Evolutionary conservation across 1,140 invertebrate genomes (phyloP).

Genomic region (Atta texana): DNA sequence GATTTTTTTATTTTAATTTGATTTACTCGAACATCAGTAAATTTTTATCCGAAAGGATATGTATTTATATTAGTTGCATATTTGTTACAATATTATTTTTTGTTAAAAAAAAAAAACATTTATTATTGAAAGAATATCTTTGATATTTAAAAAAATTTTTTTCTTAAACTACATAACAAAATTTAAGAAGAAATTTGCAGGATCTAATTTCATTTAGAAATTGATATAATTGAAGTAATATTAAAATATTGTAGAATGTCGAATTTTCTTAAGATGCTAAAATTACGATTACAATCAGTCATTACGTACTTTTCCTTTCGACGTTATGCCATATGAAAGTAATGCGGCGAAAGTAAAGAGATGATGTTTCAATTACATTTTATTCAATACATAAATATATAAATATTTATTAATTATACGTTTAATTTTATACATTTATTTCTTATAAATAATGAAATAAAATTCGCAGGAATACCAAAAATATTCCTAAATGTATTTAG

Average conservation of each 20-base stretch:
- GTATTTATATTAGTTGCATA: not conserved
- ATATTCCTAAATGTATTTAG: not conserved
- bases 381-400: not conserved
- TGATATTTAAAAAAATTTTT: too few relatives aligned
- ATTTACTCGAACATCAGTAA: not conserved
- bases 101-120: not conserved
- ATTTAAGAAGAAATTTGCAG: not conserved
- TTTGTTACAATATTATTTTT: not conserved
- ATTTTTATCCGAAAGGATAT: not conserved
- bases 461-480: not conserved
- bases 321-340: constrained; percentile 6
- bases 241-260: not conserved
- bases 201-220: not conserved
- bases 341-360: not conserved
- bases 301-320: constrained; percentile 15
- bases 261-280: not conserved
- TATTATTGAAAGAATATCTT: not conserved
- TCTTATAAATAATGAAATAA: not conserved
- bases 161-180: not conserved
- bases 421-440: not conserved
- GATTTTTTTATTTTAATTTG: not conserved
- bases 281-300: not conserved
- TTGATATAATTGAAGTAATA: not conserved
- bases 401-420: not conserved
- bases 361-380: not conserved